These are phyloP conservation scores for Aphis craccivora DNA, from an alignment of 1,140 invertebrate genomes.

Conservation along the genomic window DNA sequence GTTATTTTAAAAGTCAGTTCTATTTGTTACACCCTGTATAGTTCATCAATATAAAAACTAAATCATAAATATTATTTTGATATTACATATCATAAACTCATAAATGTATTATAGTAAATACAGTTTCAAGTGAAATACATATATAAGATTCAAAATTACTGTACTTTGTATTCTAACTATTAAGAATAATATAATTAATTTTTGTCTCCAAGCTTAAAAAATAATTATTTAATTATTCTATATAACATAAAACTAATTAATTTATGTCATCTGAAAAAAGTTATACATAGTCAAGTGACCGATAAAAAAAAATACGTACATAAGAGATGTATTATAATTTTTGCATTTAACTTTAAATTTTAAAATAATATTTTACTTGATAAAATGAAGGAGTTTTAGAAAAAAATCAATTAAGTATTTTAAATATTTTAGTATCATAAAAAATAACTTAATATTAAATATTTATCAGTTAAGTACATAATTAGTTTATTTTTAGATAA, in stretches of 20 bases:
- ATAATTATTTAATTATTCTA: not conserved
- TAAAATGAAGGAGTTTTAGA: not conserved
- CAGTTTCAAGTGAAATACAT: too few species aligned
- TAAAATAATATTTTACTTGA: not conserved
- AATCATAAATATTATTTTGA: too few species aligned
- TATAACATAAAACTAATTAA: not conserved
- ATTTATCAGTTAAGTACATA: not conserved
- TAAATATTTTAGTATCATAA: not conserved
- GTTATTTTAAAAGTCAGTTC: too few species aligned
- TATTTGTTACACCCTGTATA: too few species aligned
- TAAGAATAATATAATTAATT: not conserved
- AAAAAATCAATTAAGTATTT: not conserved
- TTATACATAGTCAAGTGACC: not conserved
- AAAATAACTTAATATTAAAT: not conserved
- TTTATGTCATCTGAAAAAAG: not conserved
- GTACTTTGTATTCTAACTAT: not conserved
- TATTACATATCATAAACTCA: not conserved
- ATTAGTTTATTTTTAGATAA: not conserved
- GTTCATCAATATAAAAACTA: too few species aligned
- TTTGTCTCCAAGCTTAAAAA: not conserved
- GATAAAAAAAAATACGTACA: not conserved
- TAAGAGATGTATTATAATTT: not conserved
- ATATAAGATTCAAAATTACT: not conserved
- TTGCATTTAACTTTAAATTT: not conserved
- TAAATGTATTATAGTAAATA: not conserved